Evolutionary conservation across 2,888 invertebrate genomes (phyloP).

Genomic region (Acronicta alni): DNA sequence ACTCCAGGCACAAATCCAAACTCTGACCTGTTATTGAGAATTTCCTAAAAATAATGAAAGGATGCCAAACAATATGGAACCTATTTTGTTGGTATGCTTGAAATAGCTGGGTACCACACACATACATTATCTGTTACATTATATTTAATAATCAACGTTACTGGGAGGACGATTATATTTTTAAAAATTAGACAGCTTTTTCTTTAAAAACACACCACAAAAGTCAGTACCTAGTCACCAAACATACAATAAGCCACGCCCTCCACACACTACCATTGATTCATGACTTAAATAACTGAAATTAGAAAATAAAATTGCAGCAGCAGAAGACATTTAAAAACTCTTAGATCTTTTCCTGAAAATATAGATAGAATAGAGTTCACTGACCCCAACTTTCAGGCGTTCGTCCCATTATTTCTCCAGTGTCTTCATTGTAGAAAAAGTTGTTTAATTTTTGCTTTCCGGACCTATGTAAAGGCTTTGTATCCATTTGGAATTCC

Average conservation of each 20-base stretch:
- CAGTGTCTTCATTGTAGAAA: slow-evolving; percentile 82
- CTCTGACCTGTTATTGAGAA: too few relatives aligned
- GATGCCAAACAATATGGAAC: too few relatives aligned
- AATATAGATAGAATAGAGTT: slow-evolving; percentile 37
- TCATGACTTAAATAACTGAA: slow-evolving; percentile 1
- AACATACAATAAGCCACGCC: slow-evolving; percentile 48
- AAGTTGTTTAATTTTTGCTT: slow-evolving; percentile 66
- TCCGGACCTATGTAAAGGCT: slow-evolving; percentile 60
- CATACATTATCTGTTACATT: too few relatives aligned
- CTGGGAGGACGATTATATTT: too few relatives aligned
- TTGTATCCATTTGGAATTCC: slow-evolving; percentile 81
- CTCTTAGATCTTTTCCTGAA: slow-evolving; percentile 12
- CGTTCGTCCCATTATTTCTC: slow-evolving; percentile 83
- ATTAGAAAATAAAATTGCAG: not conserved
- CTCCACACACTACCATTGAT: slow-evolving; percentile 22
- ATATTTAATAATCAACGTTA: too few relatives aligned
- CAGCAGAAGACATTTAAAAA: not conserved
- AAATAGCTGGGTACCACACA: too few relatives aligned
- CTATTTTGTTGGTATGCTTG: too few relatives aligned
- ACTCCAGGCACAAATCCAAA: too few relatives aligned
- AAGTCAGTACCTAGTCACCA: too few relatives aligned
- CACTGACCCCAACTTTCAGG: slow-evolving; percentile 88
- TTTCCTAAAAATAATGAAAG: too few relatives aligned
- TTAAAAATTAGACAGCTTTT: too few relatives aligned
- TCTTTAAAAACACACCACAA: too few relatives aligned